A percentile compares a stretch with the other conserved stretches of the same genome.
Conservation (phyloP, 2,888 invertebrate genomes). For the Drosophila mettleri region DNA sequence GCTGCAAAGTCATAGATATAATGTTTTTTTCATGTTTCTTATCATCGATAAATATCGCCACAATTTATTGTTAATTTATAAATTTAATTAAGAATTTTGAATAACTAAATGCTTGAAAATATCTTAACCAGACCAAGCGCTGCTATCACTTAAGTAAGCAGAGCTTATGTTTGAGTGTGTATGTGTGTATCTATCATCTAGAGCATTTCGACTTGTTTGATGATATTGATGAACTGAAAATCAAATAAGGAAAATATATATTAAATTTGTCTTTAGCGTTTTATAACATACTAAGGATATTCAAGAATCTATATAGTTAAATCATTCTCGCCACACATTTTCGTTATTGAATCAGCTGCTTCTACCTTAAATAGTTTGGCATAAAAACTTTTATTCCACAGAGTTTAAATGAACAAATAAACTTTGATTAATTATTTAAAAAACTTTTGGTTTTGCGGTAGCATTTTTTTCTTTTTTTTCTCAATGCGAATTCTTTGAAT, state of each 20-base stretch:
- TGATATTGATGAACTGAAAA: neutral
- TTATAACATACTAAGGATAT: too few species aligned
- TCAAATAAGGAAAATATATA: neutral
- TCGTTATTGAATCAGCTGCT: slow-evolving; percentile 11
- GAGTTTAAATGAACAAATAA: slow-evolving; percentile 29
- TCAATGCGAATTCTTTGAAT: slow-evolving; percentile 2
- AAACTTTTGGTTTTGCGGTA: too few species aligned
- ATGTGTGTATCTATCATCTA: too few species aligned
- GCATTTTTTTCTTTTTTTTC: slow-evolving; percentile 24
- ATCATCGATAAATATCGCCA: too few species aligned
- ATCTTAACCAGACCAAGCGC: too few species aligned
- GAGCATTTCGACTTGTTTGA: too few species aligned
- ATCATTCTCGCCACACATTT: neutral
- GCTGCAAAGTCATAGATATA: too few species aligned
- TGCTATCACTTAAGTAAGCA: too few species aligned
- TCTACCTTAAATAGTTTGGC: slow-evolving; percentile 14
- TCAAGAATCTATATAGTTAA: neutral
- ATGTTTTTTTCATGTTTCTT: too few species aligned
- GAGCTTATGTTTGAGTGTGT: too few species aligned
- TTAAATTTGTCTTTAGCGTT: neutral
- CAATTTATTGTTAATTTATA: neutral
- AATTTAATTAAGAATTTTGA: too few species aligned
- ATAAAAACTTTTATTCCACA: slow-evolving; percentile 19
- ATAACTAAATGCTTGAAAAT: too few species aligned
- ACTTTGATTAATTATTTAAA: slow-evolving; percentile 27